Conservation (phyloP, 2,113 vertebrate genomes). For the Aix galericulata region DNA sequence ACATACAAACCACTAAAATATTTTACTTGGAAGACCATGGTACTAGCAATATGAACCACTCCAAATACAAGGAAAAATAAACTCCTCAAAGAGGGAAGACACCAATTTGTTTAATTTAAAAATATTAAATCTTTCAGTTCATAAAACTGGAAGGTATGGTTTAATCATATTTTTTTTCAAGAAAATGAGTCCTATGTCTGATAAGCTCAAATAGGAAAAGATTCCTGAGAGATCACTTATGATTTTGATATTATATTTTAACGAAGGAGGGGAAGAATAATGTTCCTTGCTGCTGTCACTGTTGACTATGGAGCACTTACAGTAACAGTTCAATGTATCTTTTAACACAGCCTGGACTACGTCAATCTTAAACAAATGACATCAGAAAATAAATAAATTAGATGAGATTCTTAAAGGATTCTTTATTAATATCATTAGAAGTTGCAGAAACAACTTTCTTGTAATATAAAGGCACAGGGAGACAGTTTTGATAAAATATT, state of each 20-base stretch:
- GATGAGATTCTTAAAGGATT: constrained; percentile 78
- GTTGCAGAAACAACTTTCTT: constrained; percentile 97
- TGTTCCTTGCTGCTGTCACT: background rate
- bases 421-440: constrained; percentile 98
- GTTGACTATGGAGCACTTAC: rapidly evolving
- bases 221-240: background rate
- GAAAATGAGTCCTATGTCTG: background rate
- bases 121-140: background rate
- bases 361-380: background rate
- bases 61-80: background rate
- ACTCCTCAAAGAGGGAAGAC: background rate
- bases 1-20: background rate
- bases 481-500: constrained; percentile 95
- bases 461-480: constrained; percentile 99
- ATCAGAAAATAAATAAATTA: constrained; percentile 5
- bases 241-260: background rate
- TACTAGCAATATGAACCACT: background rate
- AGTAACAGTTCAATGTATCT: background rate
- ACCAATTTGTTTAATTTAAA: background rate
- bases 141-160: background rate
- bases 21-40: background rate
- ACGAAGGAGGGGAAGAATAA: background rate
- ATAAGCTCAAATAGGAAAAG: background rate
- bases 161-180: background rate
- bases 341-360: background rate